Evolutionary conservation across 2,888 invertebrate species (phyloP).

Genomic region (Diarsia brunnea): DNA sequence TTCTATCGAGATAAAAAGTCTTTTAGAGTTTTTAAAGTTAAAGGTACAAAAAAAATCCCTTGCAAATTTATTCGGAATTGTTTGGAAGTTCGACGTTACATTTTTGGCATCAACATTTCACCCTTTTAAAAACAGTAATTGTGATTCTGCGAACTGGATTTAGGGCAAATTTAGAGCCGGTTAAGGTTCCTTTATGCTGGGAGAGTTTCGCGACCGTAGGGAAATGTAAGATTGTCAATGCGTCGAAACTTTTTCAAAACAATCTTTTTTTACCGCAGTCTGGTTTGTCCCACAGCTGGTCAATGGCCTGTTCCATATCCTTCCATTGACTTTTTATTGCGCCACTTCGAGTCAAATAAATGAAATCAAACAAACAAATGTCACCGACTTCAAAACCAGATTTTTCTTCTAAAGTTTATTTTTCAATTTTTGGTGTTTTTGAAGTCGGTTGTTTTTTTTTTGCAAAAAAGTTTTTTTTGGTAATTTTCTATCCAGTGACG

Average conservation of each 20-base stretch:
- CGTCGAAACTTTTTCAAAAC: not conserved
- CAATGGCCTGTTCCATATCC: no score
- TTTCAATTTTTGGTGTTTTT: no score
- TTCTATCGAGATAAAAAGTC: slow-evolving; percentile 51
- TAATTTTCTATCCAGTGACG: no score
- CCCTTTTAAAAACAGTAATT: slow-evolving; percentile 30
- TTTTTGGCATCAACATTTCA: slow-evolving; percentile 51
- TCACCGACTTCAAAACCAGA: no score
- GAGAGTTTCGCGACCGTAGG: not conserved
- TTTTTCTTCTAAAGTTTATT: no score
- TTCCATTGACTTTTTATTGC: no score
- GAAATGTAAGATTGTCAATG: not conserved
- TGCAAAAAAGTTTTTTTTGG: no score
- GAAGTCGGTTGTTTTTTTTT: no score
- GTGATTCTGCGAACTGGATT: slow-evolving; percentile 12
- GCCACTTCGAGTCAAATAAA: no score
- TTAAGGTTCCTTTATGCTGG: not conserved
- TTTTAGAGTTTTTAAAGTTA: slow-evolving; percentile 46
- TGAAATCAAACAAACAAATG: no score
- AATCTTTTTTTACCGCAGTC: no score
- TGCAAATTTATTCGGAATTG: slow-evolving; percentile 42
- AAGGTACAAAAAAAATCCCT: slow-evolving; percentile 32
- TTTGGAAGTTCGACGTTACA: slow-evolving; percentile 53
- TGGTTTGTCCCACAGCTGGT: no score
- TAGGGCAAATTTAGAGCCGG: not conserved